A percentile compares a stretch with the other conserved stretches of the same genome.
Evolutionary conservation across 2,797 vertebrate species (phyloP).

Genomic region (Numenius phaeopus): DNA sequence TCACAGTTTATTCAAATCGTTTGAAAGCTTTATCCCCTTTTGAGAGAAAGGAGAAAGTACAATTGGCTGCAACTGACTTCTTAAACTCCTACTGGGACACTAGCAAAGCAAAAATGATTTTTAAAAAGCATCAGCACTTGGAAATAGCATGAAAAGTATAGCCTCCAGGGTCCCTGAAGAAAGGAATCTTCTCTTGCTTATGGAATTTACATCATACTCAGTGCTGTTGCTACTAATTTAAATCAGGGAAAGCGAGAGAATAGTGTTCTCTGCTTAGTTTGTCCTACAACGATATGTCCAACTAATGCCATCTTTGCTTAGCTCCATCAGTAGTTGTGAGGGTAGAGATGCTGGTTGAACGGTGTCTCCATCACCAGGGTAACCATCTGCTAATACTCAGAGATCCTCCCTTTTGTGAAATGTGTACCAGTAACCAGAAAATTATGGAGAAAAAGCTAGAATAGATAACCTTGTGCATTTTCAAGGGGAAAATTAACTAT

Average conservation of each 20-base stretch:
- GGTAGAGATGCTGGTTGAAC: neutral
- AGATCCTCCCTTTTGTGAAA: neutral
- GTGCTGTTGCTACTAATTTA: neutral
- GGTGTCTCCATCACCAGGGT: neutral
- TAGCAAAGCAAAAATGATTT: constrained; percentile 22
- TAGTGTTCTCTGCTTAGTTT: neutral
- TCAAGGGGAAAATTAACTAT: neutral
- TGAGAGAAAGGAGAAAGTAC: constrained; percentile 69
- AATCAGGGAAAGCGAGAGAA: neutral
- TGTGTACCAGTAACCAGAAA: neutral
- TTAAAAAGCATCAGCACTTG: neutral
- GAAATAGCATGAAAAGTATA: neutral
- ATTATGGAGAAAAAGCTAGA: neutral
- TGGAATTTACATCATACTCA: neutral
- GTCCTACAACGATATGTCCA: neutral
- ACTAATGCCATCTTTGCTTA: neutral
- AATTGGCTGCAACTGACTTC: constrained; percentile 77
- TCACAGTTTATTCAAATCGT: constrained; percentile 80
- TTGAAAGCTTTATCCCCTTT: constrained; percentile 80
- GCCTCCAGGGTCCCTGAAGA: neutral
- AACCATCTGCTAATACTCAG: neutral
- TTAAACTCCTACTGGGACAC: constrained; percentile 70
- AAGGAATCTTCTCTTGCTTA: neutral
- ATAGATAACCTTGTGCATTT: neutral
- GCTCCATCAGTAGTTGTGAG: neutral